These are phyloP conservation scores for Troilus luridus DNA, from an alignment of 2,888 invertebrate genomes.

Conservation along the genomic window DNA sequence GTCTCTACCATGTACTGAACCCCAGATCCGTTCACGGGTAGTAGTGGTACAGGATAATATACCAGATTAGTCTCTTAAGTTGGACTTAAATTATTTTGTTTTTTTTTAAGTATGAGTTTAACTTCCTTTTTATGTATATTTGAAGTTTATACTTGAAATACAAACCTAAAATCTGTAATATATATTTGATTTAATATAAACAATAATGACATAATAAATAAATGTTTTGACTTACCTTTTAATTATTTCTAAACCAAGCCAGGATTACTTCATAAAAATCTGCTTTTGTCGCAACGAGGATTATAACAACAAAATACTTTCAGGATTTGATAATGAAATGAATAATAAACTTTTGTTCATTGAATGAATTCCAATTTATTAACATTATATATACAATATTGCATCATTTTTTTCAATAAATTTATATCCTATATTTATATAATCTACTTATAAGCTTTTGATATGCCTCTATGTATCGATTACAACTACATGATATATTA, in stretches of 20 bases:
- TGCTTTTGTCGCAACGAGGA: neutral
- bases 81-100: too few species aligned
- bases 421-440: conserved; percentile 53
- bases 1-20: too few species aligned
- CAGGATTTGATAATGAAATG: neutral
- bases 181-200: too few species aligned
- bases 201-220: neutral
- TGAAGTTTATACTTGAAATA: too few species aligned
- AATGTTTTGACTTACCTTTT: neutral
- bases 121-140: too few species aligned
- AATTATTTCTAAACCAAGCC: neutral
- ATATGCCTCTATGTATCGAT: conserved; percentile 50
- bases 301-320: neutral
- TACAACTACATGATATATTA: conserved; percentile 58
- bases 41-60: too few species aligned
- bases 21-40: too few species aligned
- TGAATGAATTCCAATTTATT: conserved; percentile 54
- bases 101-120: too few species aligned
- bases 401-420: conserved; percentile 50
- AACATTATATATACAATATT: conserved; percentile 60
- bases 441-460: conserved; percentile 54
- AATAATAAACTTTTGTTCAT: neutral
- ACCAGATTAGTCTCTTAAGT: too few species aligned
- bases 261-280: neutral
- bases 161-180: too few species aligned